Percentiles rank a stretch among this genome's conserved stretches.
These are phyloP conservation scores for Grapholita molesta DNA, from an alignment of 1,140 invertebrate genomes.

Conservation along the genomic window DNA sequence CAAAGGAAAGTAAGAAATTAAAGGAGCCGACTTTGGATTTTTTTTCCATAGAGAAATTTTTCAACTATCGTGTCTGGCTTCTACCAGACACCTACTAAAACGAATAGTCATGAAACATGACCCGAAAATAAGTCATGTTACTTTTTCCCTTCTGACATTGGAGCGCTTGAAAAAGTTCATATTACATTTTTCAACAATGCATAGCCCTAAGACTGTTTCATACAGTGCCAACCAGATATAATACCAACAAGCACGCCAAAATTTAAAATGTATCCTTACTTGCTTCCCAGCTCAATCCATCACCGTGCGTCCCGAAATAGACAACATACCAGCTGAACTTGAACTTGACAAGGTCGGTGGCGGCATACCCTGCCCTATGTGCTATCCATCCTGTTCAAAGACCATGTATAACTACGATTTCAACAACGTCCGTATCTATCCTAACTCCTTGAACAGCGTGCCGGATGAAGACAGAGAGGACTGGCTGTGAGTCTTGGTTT, in stretches of 20 bases:
- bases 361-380: slow-evolving; percentile 63
- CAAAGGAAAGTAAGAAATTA: no score
- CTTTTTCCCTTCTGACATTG: no score
- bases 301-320: slow-evolving; percentile 49
- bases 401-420: slow-evolving; percentile 64
- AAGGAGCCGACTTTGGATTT: no score
- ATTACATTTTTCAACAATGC: no score
- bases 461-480: slow-evolving; percentile 49
- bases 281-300: slow-evolving; percentile 56
- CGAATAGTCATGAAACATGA: no score
- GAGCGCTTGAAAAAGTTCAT: no score
- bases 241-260: neutral
- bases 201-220: no score
- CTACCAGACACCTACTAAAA: no score
- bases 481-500: slow-evolving; percentile 71
- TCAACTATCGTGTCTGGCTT: no score
- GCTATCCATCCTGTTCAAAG: slow-evolving; percentile 65
- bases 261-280: neutral
- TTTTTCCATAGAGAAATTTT: no score
- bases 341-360: slow-evolving; percentile 57
- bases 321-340: slow-evolving; percentile 43
- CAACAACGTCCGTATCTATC: slow-evolving; percentile 56
- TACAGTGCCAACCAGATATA: neutral
- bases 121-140: no score
- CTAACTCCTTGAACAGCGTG: slow-evolving; percentile 48